These are phyloP conservation scores for Ditylenchus weischeri DNA, from an alignment of 2,888 invertebrate species.

Conservation along the genomic window DNA sequence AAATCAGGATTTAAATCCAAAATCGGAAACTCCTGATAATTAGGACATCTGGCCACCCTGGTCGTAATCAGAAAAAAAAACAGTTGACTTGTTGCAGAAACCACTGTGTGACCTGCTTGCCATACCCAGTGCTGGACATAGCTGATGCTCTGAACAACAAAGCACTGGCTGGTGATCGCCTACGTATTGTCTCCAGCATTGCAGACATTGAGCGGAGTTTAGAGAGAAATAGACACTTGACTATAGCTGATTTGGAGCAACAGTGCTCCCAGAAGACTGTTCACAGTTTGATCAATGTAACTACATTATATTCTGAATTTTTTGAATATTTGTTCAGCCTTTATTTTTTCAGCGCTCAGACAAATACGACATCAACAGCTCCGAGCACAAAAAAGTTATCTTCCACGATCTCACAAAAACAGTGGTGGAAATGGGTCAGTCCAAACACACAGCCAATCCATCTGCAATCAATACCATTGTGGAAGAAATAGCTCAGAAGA, in stretches of 20 bases:
- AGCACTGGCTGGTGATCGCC: constrained; percentile 23
- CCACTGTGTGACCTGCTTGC: constrained; percentile 41
- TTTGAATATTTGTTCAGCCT: background rate
- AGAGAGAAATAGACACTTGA: constrained; percentile 30
- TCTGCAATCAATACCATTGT: background rate
- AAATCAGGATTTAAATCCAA: too few species aligned
- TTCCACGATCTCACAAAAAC: constrained; percentile 34
- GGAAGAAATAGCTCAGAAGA: background rate
- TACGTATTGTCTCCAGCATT: constrained; percentile 26
- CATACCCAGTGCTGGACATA: constrained; percentile 33
- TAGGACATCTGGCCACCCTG: too few species aligned
- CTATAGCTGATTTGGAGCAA: constrained; percentile 9
- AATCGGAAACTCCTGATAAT: too few species aligned
- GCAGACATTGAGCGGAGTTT: constrained; percentile 34
- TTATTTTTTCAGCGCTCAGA: constrained; percentile 32
- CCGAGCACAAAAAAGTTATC: constrained; percentile 34
- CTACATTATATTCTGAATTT: background rate
- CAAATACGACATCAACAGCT: constrained; percentile 29
- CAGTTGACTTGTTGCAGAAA: constrained; percentile 27
- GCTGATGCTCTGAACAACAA: constrained; percentile 28
- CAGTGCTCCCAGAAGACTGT: constrained; percentile 30
- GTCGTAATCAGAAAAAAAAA: too few species aligned
- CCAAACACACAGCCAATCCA: too few species aligned
- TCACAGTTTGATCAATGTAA: constrained; percentile 31
- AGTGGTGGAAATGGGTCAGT: constrained; percentile 23